phyloP scores from a whole-genome alignment of 2,888 invertebrate genomes.

The Phasia obesa region DNA sequence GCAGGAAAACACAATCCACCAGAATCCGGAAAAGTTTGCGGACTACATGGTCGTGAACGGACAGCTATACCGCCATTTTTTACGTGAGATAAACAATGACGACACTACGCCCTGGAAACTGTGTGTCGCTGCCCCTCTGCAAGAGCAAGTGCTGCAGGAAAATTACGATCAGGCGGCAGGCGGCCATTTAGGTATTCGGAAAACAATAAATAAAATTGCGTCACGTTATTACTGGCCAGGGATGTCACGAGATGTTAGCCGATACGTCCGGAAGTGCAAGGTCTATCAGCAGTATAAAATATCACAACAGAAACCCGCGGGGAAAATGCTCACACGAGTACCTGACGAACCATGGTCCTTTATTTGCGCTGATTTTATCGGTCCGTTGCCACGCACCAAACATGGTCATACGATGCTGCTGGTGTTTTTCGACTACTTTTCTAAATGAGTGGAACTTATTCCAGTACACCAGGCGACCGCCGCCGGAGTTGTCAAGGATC shows the following conservation, averaged over 20 bases:
- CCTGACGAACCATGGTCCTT: not conserved
- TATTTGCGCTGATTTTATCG: not conserved
- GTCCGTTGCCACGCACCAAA: not conserved
- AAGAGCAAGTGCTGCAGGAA: too few relatives aligned
- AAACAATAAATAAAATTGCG: not conserved
- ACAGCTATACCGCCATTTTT: not conserved
- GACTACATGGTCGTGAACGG: too few relatives aligned
- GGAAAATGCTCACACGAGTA: not conserved
- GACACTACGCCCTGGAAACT: not conserved
- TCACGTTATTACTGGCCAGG: not conserved
- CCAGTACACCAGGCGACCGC: not conserved
- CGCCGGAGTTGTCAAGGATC: not conserved
- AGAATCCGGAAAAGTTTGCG: too few relatives aligned
- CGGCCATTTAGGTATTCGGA: not conserved
- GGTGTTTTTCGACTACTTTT: not conserved
- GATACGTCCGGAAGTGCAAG: not conserved
- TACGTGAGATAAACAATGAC: not conserved
- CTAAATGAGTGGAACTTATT: not conserved
- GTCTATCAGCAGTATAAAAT: not conserved
- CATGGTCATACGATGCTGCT: not conserved
- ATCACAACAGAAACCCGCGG: not conserved
- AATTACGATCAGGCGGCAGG: not conserved
- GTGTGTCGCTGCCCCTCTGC: not conserved
- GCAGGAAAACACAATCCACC: too few relatives aligned
- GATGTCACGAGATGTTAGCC: not conserved